A percentile compares a stretch with the other conserved stretches of the same genome.
These are phyloP conservation scores for Lagocephalus sceleratus DNA, from an alignment of 2,797 vertebrate genomes.

Conservation along the genomic window DNA sequence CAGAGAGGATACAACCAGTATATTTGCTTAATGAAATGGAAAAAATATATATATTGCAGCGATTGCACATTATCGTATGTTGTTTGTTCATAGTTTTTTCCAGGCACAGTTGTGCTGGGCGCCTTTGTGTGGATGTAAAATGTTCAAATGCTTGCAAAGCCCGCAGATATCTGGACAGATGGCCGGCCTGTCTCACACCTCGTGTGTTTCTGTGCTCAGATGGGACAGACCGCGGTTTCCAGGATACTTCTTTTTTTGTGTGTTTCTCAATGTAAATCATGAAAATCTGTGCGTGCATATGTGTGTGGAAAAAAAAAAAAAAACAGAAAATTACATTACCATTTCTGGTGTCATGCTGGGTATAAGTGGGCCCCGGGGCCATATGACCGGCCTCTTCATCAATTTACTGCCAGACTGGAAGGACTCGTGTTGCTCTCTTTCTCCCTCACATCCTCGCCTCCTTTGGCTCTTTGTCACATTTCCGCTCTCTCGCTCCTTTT, in stretches of 20 bases:
- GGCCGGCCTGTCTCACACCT: neutral
- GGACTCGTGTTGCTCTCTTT: conserved; percentile 23
- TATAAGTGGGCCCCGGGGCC: conserved; percentile 51
- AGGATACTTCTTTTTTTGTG: neutral
- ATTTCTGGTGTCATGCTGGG: conserved; percentile 43
- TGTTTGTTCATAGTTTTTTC: no score
- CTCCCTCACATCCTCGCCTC: conserved; percentile 21
- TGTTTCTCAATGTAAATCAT: neutral
- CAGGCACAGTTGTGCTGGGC: no score
- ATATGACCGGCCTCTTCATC: conserved; percentile 62
- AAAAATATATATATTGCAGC: no score
- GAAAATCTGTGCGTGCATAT: neutral
- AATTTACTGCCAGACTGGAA: conserved; percentile 48
- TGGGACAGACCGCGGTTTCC: neutral
- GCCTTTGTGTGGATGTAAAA: no score
- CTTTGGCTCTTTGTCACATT: conserved; percentile 30
- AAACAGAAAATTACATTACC: conserved; percentile 40
- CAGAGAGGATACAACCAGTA: no score
- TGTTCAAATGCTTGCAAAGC: neutral
- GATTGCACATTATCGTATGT: no score
- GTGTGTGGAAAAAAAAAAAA: conserved; percentile 1
- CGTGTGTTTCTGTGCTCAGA: neutral
- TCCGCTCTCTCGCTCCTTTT: conserved; percentile 8
- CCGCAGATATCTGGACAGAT: neutral
- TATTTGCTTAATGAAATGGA: no score